phyloP scores from a whole-genome alignment of 2,113 vertebrate species.

The Thalassarche chlororhynchos region DNA sequence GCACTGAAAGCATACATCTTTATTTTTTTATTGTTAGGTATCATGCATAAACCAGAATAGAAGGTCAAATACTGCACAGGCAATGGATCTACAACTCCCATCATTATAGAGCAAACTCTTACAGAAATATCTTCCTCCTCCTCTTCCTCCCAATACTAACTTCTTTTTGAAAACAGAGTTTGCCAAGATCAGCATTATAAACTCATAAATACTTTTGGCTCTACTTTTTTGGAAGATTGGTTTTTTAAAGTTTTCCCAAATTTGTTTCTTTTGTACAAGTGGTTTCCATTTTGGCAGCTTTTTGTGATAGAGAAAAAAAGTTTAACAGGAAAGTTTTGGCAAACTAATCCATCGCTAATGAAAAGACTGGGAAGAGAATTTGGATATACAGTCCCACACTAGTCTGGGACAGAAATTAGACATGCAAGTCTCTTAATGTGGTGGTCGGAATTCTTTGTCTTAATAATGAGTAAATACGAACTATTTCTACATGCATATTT shows the following conservation, averaged over 20 bases:
- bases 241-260: background rate
- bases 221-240: background rate
- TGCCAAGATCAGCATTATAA: background rate
- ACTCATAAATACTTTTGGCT: background rate
- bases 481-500: background rate
- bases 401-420: background rate
- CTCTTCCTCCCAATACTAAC: background rate
- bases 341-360: background rate
- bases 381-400: background rate
- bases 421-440: background rate
- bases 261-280: background rate
- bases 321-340: background rate
- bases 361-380: background rate
- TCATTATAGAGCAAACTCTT: background rate
- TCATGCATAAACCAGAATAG: background rate
- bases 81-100: background rate
- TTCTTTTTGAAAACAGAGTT: background rate
- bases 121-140: background rate
- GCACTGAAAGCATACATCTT: background rate
- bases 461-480: background rate
- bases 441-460: background rate
- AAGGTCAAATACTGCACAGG: background rate
- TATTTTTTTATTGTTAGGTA: background rate
- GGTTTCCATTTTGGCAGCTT: background rate
- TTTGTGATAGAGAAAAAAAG: background rate